Conservation (phyloP, 2,888 invertebrate species). For the Theretra japonica region DNA sequence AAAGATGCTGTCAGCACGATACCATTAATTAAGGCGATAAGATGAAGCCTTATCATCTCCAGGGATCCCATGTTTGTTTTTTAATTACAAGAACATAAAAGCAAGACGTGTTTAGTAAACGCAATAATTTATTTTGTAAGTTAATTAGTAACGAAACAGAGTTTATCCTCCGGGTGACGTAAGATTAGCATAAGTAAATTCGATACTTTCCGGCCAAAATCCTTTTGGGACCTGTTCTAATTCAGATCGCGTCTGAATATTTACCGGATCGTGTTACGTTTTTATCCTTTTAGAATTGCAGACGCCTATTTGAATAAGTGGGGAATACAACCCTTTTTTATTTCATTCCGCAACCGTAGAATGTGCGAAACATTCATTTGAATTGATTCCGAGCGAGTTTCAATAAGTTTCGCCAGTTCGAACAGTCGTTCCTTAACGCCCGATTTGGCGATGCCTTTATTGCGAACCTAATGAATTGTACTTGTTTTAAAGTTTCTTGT, state of each 20-base stretch:
- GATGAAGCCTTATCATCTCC: neutral
- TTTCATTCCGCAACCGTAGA: slow-evolving; percentile 45
- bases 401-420: slow-evolving; percentile 50
- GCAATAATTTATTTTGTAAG: slow-evolving; percentile 58
- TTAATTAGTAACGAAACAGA: slow-evolving; percentile 64
- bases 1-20: neutral
- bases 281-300: slow-evolving; percentile 62
- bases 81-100: slow-evolving; percentile 7
- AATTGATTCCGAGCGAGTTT: slow-evolving; percentile 52
- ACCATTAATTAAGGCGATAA: slow-evolving; percentile 15
- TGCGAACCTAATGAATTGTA: slow-evolving; percentile 71
- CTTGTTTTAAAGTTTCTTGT: slow-evolving; percentile 72
- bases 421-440: slow-evolving; percentile 54
- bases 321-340: slow-evolving; percentile 59
- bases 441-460: slow-evolving; percentile 66
- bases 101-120: slow-evolving; percentile 43
- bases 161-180: slow-evolving; percentile 71
- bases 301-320: slow-evolving; percentile 65
- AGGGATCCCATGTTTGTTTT: slow-evolving; percentile 14
- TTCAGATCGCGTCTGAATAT: slow-evolving; percentile 64
- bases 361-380: slow-evolving; percentile 58
- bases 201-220: slow-evolving; percentile 62
- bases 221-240: slow-evolving; percentile 63
- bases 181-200: slow-evolving; percentile 79
- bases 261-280: slow-evolving; percentile 62